A percentile compares a stretch with the other conserved stretches of the same genome.
These are phyloP conservation scores for Acronicta alni DNA, from an alignment of 2,888 invertebrate genomes.

Conservation along the genomic window DNA sequence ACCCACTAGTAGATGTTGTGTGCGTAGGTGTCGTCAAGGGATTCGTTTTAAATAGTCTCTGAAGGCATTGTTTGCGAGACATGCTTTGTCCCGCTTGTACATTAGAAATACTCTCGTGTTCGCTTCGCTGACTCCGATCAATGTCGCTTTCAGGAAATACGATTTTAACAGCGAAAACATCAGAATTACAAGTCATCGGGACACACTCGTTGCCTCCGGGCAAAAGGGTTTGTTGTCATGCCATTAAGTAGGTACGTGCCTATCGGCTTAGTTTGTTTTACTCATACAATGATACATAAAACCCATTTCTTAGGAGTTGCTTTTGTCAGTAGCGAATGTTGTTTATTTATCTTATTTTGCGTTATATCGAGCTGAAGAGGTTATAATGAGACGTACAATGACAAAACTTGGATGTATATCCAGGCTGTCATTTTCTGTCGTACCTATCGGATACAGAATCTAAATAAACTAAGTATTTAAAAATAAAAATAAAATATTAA, in stretches of 20 bases:
- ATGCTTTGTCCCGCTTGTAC: slow-evolving; percentile 76
- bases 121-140: slow-evolving; percentile 80
- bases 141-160: slow-evolving; percentile 86
- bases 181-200: slow-evolving; percentile 86
- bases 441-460: too few species aligned
- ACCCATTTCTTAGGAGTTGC: slow-evolving; percentile 60
- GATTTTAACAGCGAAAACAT: slow-evolving; percentile 88
- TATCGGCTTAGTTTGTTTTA: slow-evolving; percentile 76
- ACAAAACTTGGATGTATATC: background rate
- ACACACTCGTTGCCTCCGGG: slow-evolving; percentile 83
- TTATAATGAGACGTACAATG: slow-evolving; percentile 33
- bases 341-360: slow-evolving; percentile 45
- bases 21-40: slow-evolving; percentile 81
- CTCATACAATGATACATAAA: slow-evolving; percentile 73
- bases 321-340: slow-evolving; percentile 51
- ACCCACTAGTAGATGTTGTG: slow-evolving; percentile 57
- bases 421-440: too few species aligned
- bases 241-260: slow-evolving; percentile 64
- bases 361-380: slow-evolving; percentile 45
- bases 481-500: too few species aligned
- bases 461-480: too few species aligned
- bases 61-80: slow-evolving; percentile 78
- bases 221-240: slow-evolving; percentile 84
- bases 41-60: slow-evolving; percentile 84
- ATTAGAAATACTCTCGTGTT: slow-evolving; percentile 77